A percentile compares a stretch with the other conserved stretches of the same genome.
Conservation (phyloP, 2,888 invertebrate genomes). For the Melieria picta region DNA sequence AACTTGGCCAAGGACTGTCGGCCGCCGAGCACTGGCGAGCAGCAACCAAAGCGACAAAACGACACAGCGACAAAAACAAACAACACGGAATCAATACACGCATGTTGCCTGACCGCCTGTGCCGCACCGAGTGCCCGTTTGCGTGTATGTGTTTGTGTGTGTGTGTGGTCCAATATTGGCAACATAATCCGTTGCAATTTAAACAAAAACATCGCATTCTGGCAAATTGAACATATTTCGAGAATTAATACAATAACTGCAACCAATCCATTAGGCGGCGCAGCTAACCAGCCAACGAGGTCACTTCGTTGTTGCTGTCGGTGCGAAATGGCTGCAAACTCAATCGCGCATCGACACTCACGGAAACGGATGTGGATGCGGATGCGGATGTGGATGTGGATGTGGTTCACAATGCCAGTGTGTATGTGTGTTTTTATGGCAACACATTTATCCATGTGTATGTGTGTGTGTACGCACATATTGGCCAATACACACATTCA, state of each 20-base stretch:
- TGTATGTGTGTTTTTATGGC: not conserved
- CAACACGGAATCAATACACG: not conserved
- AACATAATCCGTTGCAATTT: slow-evolving; percentile 22
- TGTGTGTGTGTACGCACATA: not conserved
- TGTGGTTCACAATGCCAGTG: too few species aligned
- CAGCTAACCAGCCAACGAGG: too few species aligned
- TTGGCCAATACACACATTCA: not conserved
- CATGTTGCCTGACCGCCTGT: not conserved
- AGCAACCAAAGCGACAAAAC: not conserved
- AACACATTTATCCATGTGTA: not conserved
- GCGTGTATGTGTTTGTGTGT: not conserved
- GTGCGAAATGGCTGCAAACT: too few species aligned
- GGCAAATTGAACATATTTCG: slow-evolving; percentile 20
- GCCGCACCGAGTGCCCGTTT: not conserved
- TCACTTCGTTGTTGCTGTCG: too few species aligned
- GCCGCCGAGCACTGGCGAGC: not conserved
- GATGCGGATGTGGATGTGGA: too few species aligned
- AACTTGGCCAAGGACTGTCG: too few species aligned
- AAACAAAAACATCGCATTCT: slow-evolving; percentile 14
- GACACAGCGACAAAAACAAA: not conserved
- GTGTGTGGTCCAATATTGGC: slow-evolving; percentile 18
- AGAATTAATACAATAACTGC: slow-evolving; percentile 20
- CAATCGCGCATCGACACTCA: too few species aligned
- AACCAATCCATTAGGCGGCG: slow-evolving; percentile 21
- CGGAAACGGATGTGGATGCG: too few species aligned